Percentiles rank a stretch among this genome's conserved stretches.
phyloP scores from a whole-genome alignment of 2,113 vertebrate genomes.

The Telmatochromis sp. region DNA sequence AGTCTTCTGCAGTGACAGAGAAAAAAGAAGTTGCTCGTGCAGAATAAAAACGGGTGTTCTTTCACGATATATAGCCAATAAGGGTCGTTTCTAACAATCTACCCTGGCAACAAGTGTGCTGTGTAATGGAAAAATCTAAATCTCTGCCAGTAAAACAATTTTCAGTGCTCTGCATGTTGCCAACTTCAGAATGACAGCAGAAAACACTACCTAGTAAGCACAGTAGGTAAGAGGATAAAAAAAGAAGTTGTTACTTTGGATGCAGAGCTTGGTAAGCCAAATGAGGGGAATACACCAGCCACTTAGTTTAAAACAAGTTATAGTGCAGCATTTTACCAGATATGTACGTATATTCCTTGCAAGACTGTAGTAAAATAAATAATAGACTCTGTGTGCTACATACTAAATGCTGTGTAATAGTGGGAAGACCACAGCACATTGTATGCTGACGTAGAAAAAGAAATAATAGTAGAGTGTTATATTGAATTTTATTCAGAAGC shows the following conservation, averaged over 20 bases:
- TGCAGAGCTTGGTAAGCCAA: neutral
- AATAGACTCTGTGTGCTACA: neutral
- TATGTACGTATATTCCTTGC: neutral
- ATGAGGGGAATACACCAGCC: neutral
- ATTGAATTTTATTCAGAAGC: neutral
- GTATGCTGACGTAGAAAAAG: neutral
- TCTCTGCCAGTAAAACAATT: slow-evolving; percentile 68
- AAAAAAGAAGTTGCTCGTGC: neutral
- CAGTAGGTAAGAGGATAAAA: neutral
- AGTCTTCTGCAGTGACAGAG: neutral
- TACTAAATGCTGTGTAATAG: neutral
- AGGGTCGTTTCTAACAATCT: neutral
- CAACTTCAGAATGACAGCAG: slow-evolving; percentile 32
- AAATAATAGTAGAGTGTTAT: neutral
- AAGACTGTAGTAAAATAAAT: neutral
- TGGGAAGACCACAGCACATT: neutral
- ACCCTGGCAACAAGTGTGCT: slow-evolving; percentile 8
- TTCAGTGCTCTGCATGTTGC: slow-evolving; percentile 44
- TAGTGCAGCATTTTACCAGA: neutral
- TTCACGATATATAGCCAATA: neutral
- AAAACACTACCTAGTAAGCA: neutral
- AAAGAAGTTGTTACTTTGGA: neutral
- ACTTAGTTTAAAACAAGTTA: neutral
- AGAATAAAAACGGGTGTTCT: neutral
- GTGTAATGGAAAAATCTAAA: slow-evolving; percentile 69